Evolutionary conservation across 2,113 vertebrate genomes (phyloP), one percentile per base, ranked within the genome.

Genomic region (Circaetus cinerascens): DNA sequence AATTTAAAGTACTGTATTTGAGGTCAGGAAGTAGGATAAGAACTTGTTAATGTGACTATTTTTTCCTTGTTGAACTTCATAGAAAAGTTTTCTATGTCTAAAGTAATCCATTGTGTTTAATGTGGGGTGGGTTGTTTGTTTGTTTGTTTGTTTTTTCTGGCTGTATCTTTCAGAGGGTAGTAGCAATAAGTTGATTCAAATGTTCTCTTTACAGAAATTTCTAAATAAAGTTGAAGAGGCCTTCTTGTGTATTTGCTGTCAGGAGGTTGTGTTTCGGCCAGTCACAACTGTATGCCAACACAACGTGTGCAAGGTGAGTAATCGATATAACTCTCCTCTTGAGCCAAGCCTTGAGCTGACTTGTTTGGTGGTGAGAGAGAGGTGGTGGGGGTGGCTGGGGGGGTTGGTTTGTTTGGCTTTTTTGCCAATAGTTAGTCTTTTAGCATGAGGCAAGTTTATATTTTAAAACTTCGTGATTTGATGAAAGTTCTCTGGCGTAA

Each of bases 221-320:
- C 96, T 99, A 48, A 99, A 51, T 74, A 99, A 99, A 86, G 99
- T 99, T 59, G 99, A 99, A 83, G 99, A 99, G 79, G 96, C 99
- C 7, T 99, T 99, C 87, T 97, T 99, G 93, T 99, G 99, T 67
- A 99, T 99, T 53, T 99, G 99, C 97, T 99, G 99, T 81, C 99
- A 99, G 97, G 99, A 99, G 96, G 98, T 99, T 51, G 99, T 99
- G 74, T 99, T 97, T 86, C 98, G 98, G 89, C 99, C 99, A 0
- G 82, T 99, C 96, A 99, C 99, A 30, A 99, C 99, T 1, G 98
- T 99, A 43, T 99, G 99, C 97, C 99, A 99, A 29, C 99, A 99
- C 97, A 99, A 99, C 2, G 99, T 99, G 63, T 99, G 99, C 98
- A 99, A 98, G 99, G 99, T 99, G 96, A 95, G 98, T 1, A 4